A percentile compares a stretch with the other conserved stretches of the same genome.
phyloP scores from a whole-genome alignment of 1,140 invertebrate species.

The Neodiprion virginianus region DNA sequence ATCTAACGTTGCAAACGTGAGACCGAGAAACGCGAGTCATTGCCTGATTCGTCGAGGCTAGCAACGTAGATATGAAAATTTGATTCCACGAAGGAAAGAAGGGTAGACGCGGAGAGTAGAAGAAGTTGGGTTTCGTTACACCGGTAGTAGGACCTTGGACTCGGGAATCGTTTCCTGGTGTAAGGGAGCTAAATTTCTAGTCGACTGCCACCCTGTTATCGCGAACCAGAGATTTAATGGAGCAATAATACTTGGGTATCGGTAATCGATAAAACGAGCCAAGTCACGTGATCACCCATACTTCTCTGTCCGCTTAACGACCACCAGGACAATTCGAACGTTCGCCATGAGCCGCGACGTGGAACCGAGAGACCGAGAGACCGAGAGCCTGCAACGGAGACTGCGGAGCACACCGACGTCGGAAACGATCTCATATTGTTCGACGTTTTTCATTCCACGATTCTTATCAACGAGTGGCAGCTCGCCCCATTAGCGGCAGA shows the following conservation, averaged over 20 bases:
- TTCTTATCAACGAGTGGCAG: conserved; percentile 7
- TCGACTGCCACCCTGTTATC: conserved; percentile 4
- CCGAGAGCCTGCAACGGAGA: background rate
- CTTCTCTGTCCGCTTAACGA: background rate
- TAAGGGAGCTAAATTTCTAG: conserved; percentile 1
- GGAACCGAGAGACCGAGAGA: background rate
- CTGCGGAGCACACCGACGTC: background rate
- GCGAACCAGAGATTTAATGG: conserved; percentile 5
- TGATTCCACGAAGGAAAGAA: too few relatives aligned
- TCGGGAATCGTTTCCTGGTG: background rate
- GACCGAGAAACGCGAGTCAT: too few relatives aligned
- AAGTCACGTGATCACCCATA: conserved; percentile 3
- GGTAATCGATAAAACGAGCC: conserved; percentile 5
- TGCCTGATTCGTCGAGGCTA: too few relatives aligned
- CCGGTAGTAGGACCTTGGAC: background rate
- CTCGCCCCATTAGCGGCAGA: background rate
- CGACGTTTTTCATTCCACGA: background rate
- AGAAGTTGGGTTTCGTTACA: background rate
- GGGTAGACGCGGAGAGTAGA: too few relatives aligned
- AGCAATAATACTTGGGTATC: conserved; percentile 3
- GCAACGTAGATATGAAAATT: too few relatives aligned
- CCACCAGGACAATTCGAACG: background rate
- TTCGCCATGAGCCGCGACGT: background rate
- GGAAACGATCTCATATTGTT: background rate
- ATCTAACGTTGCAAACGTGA: too few relatives aligned